These are phyloP conservation scores for Neosilurus mollespiculum DNA, from an alignment of 2,797 vertebrate species.

Conservation along the genomic window DNA sequence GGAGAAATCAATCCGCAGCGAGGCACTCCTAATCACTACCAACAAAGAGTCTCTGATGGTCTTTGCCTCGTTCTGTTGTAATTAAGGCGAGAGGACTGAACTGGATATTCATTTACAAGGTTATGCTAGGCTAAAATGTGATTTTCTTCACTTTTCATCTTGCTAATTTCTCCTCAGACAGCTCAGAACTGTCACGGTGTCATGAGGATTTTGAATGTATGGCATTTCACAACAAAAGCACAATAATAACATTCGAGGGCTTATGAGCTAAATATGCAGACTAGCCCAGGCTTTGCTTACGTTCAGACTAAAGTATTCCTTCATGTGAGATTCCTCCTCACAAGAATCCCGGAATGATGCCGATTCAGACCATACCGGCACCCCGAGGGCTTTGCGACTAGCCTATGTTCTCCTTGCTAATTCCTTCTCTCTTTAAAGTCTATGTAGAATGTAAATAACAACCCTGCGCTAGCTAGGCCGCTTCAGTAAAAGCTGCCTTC, in stretches of 20 bases:
- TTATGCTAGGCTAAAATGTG: background rate
- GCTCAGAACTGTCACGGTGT: background rate
- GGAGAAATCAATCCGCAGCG: conserved; percentile 48
- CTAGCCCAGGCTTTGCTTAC: background rate
- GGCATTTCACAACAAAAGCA: background rate
- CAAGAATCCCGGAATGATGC: conserved; percentile 24
- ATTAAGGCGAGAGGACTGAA: conserved; percentile 29
- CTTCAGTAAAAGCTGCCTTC: conserved; percentile 29
- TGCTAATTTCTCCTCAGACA: background rate
- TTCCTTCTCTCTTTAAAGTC: conserved; percentile 38
- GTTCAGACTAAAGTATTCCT: background rate
- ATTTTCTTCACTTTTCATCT: background rate
- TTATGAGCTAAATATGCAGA: background rate
- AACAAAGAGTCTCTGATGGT: conserved; percentile 36
- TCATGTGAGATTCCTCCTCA: background rate
- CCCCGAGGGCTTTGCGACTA: conserved; percentile 11
- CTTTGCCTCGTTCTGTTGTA: conserved; percentile 12
- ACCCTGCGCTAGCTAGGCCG: conserved; percentile 34
- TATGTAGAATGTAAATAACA: conserved; percentile 43
- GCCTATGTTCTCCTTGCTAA: conserved; percentile 39
- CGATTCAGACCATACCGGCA: background rate
- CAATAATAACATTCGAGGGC: background rate
- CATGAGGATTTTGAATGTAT: background rate
- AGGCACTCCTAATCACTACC: conserved; percentile 35
- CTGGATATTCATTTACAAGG: background rate